A percentile compares a stretch with the other conserved stretches of the same genome.
Conservation (phyloP, 2,888 invertebrate genomes). For the Chloroclysta siterata region DNA sequence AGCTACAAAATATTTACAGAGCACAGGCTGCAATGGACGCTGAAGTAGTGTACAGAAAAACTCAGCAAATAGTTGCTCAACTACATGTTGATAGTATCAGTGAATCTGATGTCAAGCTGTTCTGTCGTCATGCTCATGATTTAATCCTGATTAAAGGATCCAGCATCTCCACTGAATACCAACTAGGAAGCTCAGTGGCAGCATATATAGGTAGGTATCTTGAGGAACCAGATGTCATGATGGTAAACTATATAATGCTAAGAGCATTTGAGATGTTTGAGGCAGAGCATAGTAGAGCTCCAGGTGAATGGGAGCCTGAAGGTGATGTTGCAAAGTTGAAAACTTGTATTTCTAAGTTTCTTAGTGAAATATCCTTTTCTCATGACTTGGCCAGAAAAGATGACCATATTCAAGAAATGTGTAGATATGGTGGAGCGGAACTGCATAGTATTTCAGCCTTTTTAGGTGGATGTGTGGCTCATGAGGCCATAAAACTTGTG, state of each 20-base stretch:
- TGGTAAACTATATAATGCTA: conserved; percentile 95
- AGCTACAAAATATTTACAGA: conserved; percentile 94
- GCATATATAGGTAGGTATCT: conserved; percentile 87
- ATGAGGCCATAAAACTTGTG: conserved; percentile 97
- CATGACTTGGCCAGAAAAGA: conserved; percentile 89
- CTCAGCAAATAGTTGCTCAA: conserved; percentile 91
- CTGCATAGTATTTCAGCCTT: conserved; percentile 97
- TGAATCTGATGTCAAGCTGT: conserved; percentile 92
- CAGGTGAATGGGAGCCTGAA: conserved; percentile 95
- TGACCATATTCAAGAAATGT: conserved; percentile 97
- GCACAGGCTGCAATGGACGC: conserved; percentile 93
- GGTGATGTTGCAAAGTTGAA: conserved; percentile 95
- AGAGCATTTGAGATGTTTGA: conserved; percentile 96
- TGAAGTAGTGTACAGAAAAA: conserved; percentile 91
- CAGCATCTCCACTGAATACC: conserved; percentile 92
- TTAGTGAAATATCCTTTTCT: conserved; percentile 93
- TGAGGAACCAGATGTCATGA: conserved; percentile 93
- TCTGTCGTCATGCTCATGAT: conserved; percentile 95
- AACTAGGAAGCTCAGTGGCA: conserved; percentile 85
- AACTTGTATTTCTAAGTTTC: conserved; percentile 88
- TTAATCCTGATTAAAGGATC: conserved; percentile 92
- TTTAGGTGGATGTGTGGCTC: conserved; percentile 96
- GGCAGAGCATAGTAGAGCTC: conserved; percentile 94
- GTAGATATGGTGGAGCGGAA: conserved; percentile 97
- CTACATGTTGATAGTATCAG: conserved; percentile 91